Evolutionary conservation across 53 echinoderm and acorn worm species (phyloP).

Genomic region (Astropecten irregularis): DNA sequence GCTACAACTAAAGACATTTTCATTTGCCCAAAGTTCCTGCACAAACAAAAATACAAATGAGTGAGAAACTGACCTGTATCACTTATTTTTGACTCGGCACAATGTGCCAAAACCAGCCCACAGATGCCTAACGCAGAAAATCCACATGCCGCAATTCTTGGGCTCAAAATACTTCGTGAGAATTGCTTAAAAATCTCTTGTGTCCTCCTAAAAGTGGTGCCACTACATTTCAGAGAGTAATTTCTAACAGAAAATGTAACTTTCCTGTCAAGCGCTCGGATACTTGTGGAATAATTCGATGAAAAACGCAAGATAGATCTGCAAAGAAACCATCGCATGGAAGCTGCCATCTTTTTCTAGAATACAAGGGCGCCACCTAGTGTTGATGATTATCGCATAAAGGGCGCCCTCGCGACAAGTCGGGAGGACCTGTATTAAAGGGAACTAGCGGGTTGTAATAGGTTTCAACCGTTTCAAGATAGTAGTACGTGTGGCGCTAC

Average conservation of each 20-base stretch:
- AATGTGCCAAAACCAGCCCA: slow-evolving; percentile 9
- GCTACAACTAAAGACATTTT: no score
- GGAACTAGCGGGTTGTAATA: no score
- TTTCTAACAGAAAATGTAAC: not conserved
- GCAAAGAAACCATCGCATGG: not conserved
- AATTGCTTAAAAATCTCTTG: not conserved
- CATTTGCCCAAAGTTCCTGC: slow-evolving; percentile 73
- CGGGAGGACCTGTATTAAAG: no score
- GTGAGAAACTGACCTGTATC: slow-evolving; percentile 10
- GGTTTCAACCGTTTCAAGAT: no score
- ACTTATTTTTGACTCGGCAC: slow-evolving; percentile 12
- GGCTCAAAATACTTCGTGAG: not conserved
- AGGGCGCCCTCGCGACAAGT: no score
- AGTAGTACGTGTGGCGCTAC: no score
- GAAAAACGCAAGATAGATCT: not conserved
- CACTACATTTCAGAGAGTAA: not conserved
- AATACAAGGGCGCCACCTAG: not conserved
- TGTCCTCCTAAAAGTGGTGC: not conserved
- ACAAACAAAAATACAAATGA: slow-evolving; percentile 39
- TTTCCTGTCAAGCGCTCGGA: not conserved
- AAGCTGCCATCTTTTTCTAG: slow-evolving; percentile 54
- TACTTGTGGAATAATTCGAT: not conserved
- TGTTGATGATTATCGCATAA: no score
- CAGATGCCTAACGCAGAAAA: slow-evolving; percentile 9
- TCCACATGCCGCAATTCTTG: not conserved